phyloP scores from a whole-genome alignment of 2,888 invertebrate species.

The Leptopilina syphax region DNA sequence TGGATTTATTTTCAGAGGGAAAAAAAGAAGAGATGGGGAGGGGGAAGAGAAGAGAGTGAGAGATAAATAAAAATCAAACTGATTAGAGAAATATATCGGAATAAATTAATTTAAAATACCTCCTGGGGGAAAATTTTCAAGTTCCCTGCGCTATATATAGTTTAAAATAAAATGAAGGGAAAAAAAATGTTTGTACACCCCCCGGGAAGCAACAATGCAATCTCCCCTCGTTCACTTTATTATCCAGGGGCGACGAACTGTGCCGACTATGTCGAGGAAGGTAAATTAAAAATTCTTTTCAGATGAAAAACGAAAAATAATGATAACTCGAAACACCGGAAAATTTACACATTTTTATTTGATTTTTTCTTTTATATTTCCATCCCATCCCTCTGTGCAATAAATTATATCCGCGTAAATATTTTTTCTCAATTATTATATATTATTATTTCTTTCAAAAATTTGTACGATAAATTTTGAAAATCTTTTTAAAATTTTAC shows the following conservation, averaged over 20 bases:
- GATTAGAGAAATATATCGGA: neutral
- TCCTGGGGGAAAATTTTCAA: neutral
- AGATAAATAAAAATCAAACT: neutral
- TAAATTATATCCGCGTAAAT: neutral
- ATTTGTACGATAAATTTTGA: too few relatives aligned
- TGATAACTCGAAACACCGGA: too few relatives aligned
- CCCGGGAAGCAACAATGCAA: slow-evolving; percentile 25
- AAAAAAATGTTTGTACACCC: slow-evolving; percentile 16
- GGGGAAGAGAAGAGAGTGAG: too few relatives aligned
- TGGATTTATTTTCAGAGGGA: too few relatives aligned
- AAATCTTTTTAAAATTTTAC: too few relatives aligned
- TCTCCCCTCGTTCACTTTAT: slow-evolving; percentile 40
- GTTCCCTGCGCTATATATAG: slow-evolving; percentile 1
- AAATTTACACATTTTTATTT: too few relatives aligned
- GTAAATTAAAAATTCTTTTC: slow-evolving; percentile 7
- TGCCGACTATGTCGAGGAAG: slow-evolving; percentile 1
- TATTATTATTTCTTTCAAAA: too few relatives aligned
- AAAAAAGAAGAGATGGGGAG: too few relatives aligned
- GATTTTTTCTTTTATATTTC: too few relatives aligned
- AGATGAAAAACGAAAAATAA: neutral
- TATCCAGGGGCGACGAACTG: slow-evolving; percentile 19
- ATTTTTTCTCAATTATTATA: neutral
- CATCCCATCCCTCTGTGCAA: too few relatives aligned
- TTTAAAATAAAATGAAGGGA: neutral
- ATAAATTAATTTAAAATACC: slow-evolving; percentile 6